A percentile compares a stretch with the other conserved stretches of the same genome.
Conservation (phyloP, 2,113 vertebrate genomes). For the Nycticryphes semicollaris region DNA sequence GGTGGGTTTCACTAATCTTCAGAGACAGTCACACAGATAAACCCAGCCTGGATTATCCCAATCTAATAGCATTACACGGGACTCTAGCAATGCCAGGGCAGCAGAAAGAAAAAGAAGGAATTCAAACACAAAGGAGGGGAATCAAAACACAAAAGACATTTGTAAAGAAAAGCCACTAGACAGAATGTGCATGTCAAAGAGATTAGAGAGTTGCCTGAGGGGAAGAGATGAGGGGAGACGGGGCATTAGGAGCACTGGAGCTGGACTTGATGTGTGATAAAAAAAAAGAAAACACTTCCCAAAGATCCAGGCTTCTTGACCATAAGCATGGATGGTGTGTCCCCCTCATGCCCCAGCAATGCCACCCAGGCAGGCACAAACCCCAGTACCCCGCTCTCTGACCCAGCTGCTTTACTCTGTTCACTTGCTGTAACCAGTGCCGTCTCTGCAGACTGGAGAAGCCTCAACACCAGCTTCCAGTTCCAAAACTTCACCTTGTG, state of each 20-base stretch:
- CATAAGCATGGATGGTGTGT: neutral
- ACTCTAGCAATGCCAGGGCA: slow-evolving; percentile 11
- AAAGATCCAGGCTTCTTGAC: neutral
- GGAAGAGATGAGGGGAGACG: slow-evolving; percentile 4
- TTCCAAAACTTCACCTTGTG: neutral
- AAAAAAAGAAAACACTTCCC: neutral
- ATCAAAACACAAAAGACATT: slow-evolving; percentile 59
- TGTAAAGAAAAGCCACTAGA: slow-evolving; percentile 50
- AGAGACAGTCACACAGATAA: slow-evolving; percentile 68
- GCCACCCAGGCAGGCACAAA: neutral
- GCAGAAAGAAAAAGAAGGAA: slow-evolving; percentile 53
- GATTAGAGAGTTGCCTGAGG: slow-evolving; percentile 38
- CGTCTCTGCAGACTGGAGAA: neutral
- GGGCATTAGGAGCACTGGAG: neutral
- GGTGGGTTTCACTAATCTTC: slow-evolving; percentile 52
- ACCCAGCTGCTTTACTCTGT: neutral
- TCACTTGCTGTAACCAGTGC: neutral
- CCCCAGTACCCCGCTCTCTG: neutral
- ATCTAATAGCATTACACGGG: slow-evolving; percentile 62
- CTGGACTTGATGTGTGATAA: neutral
- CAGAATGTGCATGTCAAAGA: slow-evolving; percentile 44
- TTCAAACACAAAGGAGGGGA: slow-evolving; percentile 52
- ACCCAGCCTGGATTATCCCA: slow-evolving; percentile 59
- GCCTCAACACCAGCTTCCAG: neutral
- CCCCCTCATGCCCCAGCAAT: neutral